Evolutionary conservation across 2,797 vertebrate species (phyloP).

Genomic region (Cossypha caffra): DNA sequence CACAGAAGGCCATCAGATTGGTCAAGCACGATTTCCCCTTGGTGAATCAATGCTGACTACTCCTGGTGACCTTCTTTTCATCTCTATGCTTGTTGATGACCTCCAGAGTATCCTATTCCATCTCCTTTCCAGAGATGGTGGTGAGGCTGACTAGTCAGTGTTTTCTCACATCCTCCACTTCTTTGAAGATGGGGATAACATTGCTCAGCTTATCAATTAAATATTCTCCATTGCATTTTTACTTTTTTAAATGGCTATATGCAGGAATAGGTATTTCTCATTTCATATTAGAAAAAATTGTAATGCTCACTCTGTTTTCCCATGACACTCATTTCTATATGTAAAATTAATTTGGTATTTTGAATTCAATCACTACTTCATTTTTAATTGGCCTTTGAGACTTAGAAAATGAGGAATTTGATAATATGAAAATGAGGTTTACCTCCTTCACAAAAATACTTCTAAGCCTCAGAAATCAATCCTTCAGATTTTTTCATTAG

Average conservation of each 20-base stretch:
- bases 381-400: background rate
- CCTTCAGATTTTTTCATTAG: background rate
- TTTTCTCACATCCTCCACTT: background rate
- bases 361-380: background rate
- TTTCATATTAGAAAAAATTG: background rate
- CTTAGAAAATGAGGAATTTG: background rate
- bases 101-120: background rate
- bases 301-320: background rate
- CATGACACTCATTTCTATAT: background rate
- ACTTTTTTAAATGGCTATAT: background rate
- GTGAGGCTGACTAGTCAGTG: background rate
- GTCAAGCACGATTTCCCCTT: background rate
- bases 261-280: background rate
- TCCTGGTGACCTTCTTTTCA: background rate
- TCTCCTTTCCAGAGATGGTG: background rate
- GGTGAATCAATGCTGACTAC: background rate
- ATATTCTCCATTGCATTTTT: background rate
- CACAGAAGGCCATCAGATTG: accelerated
- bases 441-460: background rate
- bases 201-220: background rate
- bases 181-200: background rate
- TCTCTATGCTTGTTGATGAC: background rate
- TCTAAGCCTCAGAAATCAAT: background rate
- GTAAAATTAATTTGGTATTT: background rate
- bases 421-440: background rate